Percentiles rank a stretch among this genome's conserved stretches.
phyloP scores from a whole-genome alignment of 2,797 vertebrate species.

The Poecilia picta region DNA sequence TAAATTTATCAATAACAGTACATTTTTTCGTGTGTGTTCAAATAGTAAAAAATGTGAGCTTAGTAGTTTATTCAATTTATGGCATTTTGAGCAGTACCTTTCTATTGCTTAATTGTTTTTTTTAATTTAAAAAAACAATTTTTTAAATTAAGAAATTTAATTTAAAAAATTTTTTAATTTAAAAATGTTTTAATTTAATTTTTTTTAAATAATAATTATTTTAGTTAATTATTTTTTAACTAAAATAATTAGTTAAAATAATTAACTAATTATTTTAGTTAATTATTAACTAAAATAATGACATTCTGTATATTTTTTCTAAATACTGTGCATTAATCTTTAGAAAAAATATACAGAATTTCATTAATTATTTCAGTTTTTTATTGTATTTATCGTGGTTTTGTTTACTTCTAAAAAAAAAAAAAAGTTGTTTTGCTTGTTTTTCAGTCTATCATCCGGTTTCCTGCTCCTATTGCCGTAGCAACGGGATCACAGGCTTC shows the following conservation, averaged over 20 bases:
- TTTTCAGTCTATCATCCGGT: constrained; percentile 90
- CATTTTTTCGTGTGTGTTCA: neutral
- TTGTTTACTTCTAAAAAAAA: neutral
- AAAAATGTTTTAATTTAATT: no score
- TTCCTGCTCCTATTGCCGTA: constrained; percentile 91
- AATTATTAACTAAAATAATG: no score
- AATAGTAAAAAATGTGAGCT: neutral
- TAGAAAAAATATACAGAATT: neutral
- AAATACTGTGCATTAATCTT: neutral
- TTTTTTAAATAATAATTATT: no score
- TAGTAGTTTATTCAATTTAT: neutral
- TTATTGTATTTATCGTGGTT: neutral
- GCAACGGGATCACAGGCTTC: constrained; percentile 93
- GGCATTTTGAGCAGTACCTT: neutral
- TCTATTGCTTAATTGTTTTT: neutral
- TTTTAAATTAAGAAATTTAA: no score
- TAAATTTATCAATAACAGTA: neutral
- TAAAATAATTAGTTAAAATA: no score
- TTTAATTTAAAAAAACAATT: neutral
- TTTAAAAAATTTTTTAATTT: no score
- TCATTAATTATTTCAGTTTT: neutral
- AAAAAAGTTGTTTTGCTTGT: neutral
- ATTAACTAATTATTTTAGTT: no score
- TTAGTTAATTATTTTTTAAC: no score
- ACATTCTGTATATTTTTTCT: no score